Evolutionary conservation across 2,113 vertebrate species (phyloP).

Genomic region (Anarhynchus alexandrinus): DNA sequence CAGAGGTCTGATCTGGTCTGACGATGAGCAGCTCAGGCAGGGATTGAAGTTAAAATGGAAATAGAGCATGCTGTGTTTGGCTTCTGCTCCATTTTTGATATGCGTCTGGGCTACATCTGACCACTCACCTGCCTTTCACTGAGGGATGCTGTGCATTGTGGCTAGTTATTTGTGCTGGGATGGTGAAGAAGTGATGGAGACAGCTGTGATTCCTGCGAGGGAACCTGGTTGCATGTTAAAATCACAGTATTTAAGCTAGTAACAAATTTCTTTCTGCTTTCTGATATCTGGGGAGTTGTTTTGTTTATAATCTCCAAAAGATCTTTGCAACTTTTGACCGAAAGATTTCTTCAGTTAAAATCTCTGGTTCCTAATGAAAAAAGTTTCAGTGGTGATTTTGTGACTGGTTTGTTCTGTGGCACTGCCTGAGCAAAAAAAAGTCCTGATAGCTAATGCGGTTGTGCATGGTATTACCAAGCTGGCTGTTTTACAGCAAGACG

Average conservation of each 20-base stretch:
- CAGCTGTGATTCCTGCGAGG: neutral
- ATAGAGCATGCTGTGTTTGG: too few species aligned
- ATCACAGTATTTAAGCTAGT: neutral
- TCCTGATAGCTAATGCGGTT: neutral
- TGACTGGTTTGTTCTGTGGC: neutral
- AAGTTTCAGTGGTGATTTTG: neutral
- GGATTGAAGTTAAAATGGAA: neutral
- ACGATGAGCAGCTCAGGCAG: neutral
- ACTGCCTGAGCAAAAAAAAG: neutral
- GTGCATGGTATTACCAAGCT: neutral
- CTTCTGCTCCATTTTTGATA: neutral
- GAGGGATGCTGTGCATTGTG: neutral
- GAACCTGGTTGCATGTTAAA: neutral
- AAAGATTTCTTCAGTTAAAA: neutral
- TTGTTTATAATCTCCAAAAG: neutral
- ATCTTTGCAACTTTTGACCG: neutral
- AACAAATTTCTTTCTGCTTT: neutral
- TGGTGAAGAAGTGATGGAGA: neutral
- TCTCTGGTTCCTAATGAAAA: neutral
- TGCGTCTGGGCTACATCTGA: neutral
- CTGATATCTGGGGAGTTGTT: neutral
- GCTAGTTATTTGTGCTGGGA: neutral
- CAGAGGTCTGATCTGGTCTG: neutral
- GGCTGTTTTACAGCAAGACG: neutral
- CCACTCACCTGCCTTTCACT: neutral